Base-by-base conservation (phyloP, 2,797 vertebrate genomes). In the Sebastes kiyomatsui region DNA sequence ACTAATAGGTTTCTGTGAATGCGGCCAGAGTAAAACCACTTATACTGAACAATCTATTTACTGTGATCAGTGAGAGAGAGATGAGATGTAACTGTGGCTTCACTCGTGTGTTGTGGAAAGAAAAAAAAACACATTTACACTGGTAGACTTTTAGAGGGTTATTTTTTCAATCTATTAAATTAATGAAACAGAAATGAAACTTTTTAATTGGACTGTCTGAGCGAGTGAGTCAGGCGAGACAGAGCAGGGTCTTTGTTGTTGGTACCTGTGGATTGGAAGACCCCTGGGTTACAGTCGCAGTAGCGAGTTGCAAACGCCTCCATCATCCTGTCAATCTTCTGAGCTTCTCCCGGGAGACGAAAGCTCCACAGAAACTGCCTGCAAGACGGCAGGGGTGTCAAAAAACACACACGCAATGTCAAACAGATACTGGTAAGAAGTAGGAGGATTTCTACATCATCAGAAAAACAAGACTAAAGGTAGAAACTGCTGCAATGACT, bases 251-350 rank as follows among this genome's bases (percentile, higher is more conserved):
- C 67, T 52, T 58, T 49, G 62, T 71, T 61, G 33, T 27, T 33
- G 0, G 2, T 91, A 98, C 98, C 98, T 94, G 97, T 97, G 74
- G 97, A 98, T 64, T 97, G 97, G 92, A 99, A 99, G 82, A 99
- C 97, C 0, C 94, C 95, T 0, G 95, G 84, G 82, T 99, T 99
- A 81, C 98, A 99, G 88, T 95, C 93, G 73, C 97, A 99, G 92
- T 99, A 99, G 55, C 97, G 96, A 30, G 83, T 90, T 22, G 98
- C 98, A 23, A 99, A 99, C 4, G 97, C 95, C 86, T 99, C 98
- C 98, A 99, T 99, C 98, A 99, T 99, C 58, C 98, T 94, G 80
- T 99, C 98, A 12, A 99, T 99, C 95, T 99, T 99, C 95, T 99
- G 98, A 1, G 98, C 97, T 83, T 99, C 98, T 1, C 98, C 98